These are phyloP conservation scores for Phragmatobia fuliginosa DNA, from an alignment of 2,888 invertebrate species.

Conservation along the genomic window DNA sequence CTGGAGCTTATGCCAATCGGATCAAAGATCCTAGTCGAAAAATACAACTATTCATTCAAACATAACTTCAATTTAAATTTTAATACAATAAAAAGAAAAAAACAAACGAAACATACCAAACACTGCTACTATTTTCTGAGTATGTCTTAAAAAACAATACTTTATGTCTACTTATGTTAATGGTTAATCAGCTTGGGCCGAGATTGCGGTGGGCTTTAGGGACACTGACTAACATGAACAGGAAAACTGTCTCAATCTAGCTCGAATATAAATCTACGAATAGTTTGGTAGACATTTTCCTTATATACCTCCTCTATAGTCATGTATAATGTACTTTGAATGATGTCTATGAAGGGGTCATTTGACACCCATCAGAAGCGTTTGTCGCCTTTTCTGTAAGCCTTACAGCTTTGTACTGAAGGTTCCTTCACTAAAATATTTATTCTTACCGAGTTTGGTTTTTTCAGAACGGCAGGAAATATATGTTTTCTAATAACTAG, in stretches of 20 bases:
- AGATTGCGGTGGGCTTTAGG: conserved; percentile 24
- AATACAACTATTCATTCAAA: too few relatives aligned
- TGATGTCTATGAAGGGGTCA: conserved; percentile 1
- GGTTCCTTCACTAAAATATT: neutral
- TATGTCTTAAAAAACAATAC: neutral
- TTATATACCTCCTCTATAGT: neutral
- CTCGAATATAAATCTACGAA: conserved; percentile 20
- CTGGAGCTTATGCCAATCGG: too few relatives aligned
- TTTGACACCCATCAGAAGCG: neutral
- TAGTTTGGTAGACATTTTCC: conserved; percentile 18
- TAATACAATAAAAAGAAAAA: neutral
- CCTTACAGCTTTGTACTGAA: neutral
- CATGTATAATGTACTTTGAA: conserved; percentile 5
- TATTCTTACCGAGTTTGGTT: neutral
- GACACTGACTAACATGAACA: conserved; percentile 17
- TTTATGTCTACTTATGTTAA: conserved; percentile 17
- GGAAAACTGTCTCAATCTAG: conserved; percentile 20
- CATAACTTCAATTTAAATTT: neutral
- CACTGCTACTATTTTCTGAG: neutral
- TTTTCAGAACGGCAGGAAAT: too few relatives aligned
- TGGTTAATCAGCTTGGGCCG: conserved; percentile 9
- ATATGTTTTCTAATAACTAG: too few relatives aligned
- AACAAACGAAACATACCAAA: neutral
- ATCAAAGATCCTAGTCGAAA: neutral
- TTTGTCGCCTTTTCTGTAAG: neutral